Percentiles rank a stretch among this genome's conserved stretches.
These are phyloP conservation scores for Neosilurus hyrtlii DNA, from an alignment of 2,797 vertebrate species.

Conservation along the genomic window DNA sequence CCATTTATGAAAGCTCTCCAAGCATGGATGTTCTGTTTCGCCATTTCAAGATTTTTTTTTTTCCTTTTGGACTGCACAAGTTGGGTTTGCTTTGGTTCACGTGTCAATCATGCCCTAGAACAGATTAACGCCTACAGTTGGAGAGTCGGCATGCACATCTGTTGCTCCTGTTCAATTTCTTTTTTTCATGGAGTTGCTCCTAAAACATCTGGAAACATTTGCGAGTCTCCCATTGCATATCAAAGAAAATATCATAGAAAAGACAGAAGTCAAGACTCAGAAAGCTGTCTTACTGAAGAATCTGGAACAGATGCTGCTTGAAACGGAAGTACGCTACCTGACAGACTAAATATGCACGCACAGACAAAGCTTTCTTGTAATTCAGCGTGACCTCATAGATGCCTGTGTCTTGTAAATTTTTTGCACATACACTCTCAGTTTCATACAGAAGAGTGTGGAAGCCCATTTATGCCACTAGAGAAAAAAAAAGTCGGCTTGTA, in stretches of 20 bases:
- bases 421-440: not conserved
- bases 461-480: no score
- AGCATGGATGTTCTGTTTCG: slow-evolving; percentile 49
- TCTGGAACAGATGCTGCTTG: slow-evolving; percentile 11
- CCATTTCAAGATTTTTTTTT: slow-evolving; percentile 34
- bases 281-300: not conserved
- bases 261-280: not conserved
- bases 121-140: slow-evolving; percentile 7
- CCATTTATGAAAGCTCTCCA: slow-evolving; percentile 54
- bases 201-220: slow-evolving; percentile 7
- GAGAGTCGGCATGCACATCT: slow-evolving; percentile 31
- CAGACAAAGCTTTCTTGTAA: not conserved
- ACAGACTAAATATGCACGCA: not conserved
- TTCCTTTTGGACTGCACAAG: slow-evolving; percentile 12
- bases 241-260: not conserved
- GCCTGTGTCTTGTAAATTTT: not conserved
- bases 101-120: slow-evolving; percentile 28
- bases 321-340: slow-evolving; percentile 7
- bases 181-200: not conserved
- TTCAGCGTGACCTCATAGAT: not conserved
- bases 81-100: slow-evolving; percentile 2
- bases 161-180: not conserved
- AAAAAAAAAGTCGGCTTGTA: no score
- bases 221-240: not conserved
- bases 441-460: not conserved